Evolutionary conservation across 35 echinoderm and acorn worm species (phyloP), one percentile per base, ranked within the genome.

Genomic region (Eucidaris tribuloides): DNA sequence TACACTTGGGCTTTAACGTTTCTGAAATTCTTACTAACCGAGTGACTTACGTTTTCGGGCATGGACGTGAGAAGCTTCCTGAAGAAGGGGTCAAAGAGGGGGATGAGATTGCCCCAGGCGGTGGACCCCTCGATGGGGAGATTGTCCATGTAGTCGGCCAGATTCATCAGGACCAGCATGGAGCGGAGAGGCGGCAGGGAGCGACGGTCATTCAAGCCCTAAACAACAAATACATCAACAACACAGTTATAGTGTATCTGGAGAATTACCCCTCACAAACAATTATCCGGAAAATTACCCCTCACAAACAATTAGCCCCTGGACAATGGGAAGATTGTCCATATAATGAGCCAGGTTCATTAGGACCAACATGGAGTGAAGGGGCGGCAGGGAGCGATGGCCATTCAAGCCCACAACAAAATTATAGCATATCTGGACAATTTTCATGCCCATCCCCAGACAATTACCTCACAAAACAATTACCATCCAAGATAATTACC

Each of bases 321-420:
- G n/a, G n/a, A n/a, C n/a, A n/a, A n/a, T 58, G 23, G 96, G 90
- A 20, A 99, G 71, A 45, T 87, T 77, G 20, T 93, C 91, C 90
- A 99, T 99, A 62, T 99, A 99, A 32, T 99, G 86, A 14, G 96
- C 86, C 40, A 99, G 83, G 46, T 99, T 99, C 91, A 93, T 93
- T 39, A 99, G 22, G 7, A 93, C 90, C 46, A 87, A 48, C 39
- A 93, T 71, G 79, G 92, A 89, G 18, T 87, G 90, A 23, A 92
- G 84, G 2, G 87, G 71, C 2, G 96, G 87, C 20, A 99, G 66
- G 3, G 85, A 90, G 35, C 84, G 89, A 65, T 79, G 89, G 57
- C 86, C 82, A 77, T 99, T 99, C 58, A 99, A 71, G 43, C 96
- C 96, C 96, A n/a, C n/a, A n/a, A n/a, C n/a, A n/a, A n/a, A n/a